Conservation (phyloP, 2,113 vertebrate species). For the Anolis sagrei region DNA sequence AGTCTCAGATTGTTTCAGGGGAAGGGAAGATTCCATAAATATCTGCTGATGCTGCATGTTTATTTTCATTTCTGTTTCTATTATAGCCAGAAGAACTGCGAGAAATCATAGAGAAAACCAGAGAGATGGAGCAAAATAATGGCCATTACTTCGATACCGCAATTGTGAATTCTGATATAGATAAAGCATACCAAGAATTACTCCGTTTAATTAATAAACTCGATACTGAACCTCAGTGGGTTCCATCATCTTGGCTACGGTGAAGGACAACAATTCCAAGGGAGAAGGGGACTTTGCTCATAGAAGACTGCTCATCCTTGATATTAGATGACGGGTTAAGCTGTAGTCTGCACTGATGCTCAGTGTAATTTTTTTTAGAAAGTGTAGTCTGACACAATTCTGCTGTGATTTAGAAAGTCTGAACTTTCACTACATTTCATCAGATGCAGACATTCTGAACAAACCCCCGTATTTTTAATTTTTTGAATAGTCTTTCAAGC, state of each 20-base stretch:
- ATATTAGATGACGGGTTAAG: conserved; percentile 31
- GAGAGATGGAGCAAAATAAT: conserved; percentile 94
- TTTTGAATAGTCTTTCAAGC: conserved; percentile 62
- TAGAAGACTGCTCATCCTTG: conserved; percentile 47
- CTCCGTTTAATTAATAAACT: conserved; percentile 91
- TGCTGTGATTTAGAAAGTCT: conserved; percentile 48
- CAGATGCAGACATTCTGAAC: conserved; percentile 54
- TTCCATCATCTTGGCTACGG: conserved; percentile 93
- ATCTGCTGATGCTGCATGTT: conserved; percentile 4
- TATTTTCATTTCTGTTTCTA: conserved; percentile 28
- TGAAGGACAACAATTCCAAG: conserved; percentile 65
- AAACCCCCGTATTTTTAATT: conserved; percentile 63
- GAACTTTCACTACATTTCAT: conserved; percentile 51
- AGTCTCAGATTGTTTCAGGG: not conserved
- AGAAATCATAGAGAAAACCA: conserved; percentile 93
- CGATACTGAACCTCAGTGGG: conserved; percentile 98
- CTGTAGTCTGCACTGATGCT: conserved; percentile 50
- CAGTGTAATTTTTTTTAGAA: conserved; percentile 8
- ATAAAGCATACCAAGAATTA: conserved; percentile 90
- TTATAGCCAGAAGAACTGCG: conserved; percentile 91
- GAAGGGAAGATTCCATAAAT: not conserved
- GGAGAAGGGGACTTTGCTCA: conserved; percentile 37
- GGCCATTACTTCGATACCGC: conserved; percentile 93
- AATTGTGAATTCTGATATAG: conserved; percentile 89
- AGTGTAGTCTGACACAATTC: conserved; percentile 16